Evolutionary conservation across 2,113 vertebrate genomes (phyloP).

Genomic region (Grantiella picta): DNA sequence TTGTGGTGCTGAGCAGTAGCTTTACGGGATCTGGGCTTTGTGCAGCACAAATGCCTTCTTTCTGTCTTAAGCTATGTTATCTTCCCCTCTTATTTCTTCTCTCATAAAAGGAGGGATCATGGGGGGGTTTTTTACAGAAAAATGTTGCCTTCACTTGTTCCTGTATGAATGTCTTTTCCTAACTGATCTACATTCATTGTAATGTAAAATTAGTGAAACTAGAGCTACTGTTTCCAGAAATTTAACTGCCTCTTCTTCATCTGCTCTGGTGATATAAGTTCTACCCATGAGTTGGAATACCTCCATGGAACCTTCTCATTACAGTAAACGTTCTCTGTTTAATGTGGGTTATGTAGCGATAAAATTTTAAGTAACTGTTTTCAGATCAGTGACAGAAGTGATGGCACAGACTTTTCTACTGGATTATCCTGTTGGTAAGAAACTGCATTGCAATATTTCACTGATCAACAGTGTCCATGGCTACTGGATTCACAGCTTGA

Average conservation of each 20-base stretch:
- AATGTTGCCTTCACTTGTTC: neutral
- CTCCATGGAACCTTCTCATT: neutral
- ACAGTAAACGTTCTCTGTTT: neutral
- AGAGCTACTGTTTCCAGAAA: neutral
- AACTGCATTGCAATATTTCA: neutral
- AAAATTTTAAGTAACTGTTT: neutral
- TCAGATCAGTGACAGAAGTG: neutral
- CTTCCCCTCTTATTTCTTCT: neutral
- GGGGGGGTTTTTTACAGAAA: fast-evolving
- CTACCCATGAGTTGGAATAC: neutral
- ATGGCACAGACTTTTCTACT: neutral
- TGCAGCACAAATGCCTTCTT: neutral
- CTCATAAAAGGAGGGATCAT: neutral
- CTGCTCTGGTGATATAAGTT: neutral
- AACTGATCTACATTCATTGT: neutral
- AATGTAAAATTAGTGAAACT: neutral
- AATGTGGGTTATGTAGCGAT: neutral
- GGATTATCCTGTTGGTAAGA: neutral
- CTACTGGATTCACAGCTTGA: neutral
- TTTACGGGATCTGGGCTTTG: neutral
- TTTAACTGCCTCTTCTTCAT: neutral
- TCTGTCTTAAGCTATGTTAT: neutral
- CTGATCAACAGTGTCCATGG: neutral
- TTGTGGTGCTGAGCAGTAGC: neutral
- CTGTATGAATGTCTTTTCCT: neutral